These are phyloP conservation scores for Eupleurogrammus muticus DNA, from an alignment of 2,797 vertebrate genomes.

Conservation along the genomic window DNA sequence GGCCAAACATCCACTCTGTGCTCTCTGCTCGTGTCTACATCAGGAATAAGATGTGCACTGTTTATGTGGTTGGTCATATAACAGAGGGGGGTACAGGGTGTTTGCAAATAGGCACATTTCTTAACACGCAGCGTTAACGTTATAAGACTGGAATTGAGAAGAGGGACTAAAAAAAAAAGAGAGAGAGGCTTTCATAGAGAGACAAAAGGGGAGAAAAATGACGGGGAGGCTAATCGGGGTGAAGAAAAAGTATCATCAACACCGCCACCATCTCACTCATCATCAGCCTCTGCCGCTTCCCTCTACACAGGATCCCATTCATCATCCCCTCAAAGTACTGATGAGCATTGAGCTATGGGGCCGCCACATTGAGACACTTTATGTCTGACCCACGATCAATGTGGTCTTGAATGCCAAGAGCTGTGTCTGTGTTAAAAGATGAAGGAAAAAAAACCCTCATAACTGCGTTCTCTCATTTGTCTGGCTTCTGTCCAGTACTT, in stretches of 20 bases:
- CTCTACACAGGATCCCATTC: constrained; percentile 28
- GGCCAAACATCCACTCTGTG: constrained; percentile 10
- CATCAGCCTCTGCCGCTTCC: constrained; percentile 14
- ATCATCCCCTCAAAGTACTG: constrained; percentile 37
- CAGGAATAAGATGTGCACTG: constrained; percentile 10
- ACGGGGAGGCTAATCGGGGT: constrained; percentile 35
- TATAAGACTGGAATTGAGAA: constrained; percentile 13
- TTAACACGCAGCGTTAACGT: constrained; percentile 13
- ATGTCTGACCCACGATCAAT: constrained; percentile 48
- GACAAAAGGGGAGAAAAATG: constrained; percentile 21
- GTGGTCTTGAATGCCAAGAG: constrained; percentile 38
- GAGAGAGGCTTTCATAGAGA: not conserved
- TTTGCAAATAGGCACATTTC: constrained; percentile 22
- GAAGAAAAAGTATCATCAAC: constrained; percentile 34
- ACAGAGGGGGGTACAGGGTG: not conserved
- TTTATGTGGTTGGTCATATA: constrained; percentile 5
- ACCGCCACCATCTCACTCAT: constrained; percentile 26
- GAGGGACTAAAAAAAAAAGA: constrained; percentile 1
- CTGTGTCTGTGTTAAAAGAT: constrained; percentile 29
- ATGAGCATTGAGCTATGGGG: constrained; percentile 20
- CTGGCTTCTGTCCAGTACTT: constrained; percentile 51
- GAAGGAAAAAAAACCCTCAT: constrained; percentile 33
- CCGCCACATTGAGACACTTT: constrained; percentile 39
- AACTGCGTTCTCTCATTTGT: constrained; percentile 41
- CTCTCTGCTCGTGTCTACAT: constrained; percentile 25